A percentile compares a stretch with the other conserved stretches of the same genome.
Evolutionary conservation across 2,797 vertebrate species (phyloP).

Genomic region (Falco rusticolus): DNA sequence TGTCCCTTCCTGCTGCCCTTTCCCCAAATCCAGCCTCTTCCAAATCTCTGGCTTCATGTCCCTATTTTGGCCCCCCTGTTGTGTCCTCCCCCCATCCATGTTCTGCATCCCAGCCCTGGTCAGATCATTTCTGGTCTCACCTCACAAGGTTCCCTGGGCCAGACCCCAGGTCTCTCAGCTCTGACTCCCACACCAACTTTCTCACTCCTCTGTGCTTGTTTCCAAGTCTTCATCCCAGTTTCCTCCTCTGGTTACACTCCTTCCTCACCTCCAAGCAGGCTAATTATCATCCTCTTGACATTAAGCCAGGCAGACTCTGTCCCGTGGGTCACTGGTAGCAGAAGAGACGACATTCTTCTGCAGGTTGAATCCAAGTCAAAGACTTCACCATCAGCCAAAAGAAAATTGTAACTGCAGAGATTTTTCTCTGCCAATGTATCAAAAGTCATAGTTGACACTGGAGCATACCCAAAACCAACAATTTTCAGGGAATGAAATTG

Average conservation of each 20-base stretch:
- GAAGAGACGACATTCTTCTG: background rate
- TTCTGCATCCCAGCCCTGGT: background rate
- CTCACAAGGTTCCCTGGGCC: rapidly evolving
- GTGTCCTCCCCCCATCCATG: background rate
- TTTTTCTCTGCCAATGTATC: background rate
- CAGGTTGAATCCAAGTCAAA: background rate
- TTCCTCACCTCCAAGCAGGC: background rate
- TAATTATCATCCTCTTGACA: background rate
- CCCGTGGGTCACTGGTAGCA: rapidly evolving
- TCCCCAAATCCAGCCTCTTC: background rate
- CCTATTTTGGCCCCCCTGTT: background rate
- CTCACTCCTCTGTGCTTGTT: background rate
- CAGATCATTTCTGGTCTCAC: background rate
- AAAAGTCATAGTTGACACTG: background rate
- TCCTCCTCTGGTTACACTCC: background rate
- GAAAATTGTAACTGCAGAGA: background rate
- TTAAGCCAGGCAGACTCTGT: background rate
- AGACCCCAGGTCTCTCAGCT: background rate
- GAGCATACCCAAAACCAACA: background rate
- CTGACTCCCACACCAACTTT: background rate
- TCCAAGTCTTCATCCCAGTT: background rate
- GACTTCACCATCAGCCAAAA: background rate
- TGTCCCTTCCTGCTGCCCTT: background rate
- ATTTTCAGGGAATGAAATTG: background rate
- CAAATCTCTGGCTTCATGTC: background rate